These are phyloP conservation scores for Drosophila ambigua DNA, from an alignment of 1,140 invertebrate species.

Conservation along the genomic window DNA sequence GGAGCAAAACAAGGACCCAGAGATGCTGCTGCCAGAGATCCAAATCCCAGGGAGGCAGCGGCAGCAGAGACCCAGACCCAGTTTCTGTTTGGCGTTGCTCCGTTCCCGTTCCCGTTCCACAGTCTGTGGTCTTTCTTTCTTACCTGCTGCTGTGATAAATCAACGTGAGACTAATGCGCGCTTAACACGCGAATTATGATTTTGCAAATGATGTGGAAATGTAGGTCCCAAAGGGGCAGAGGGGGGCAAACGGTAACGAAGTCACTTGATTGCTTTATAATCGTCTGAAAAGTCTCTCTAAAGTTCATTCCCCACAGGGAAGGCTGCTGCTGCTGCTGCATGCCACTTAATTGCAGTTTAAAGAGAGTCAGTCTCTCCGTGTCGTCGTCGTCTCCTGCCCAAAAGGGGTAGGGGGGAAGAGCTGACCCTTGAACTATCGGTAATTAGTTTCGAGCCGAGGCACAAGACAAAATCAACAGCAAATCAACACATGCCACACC, in stretches of 20 bases:
- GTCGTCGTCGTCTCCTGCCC: no score
- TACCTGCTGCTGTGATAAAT: conserved; percentile 74
- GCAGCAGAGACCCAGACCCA: conserved; percentile 61
- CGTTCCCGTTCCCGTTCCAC: conserved; percentile 21
- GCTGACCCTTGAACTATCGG: conserved; percentile 70
- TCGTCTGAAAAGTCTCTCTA: conserved; percentile 42
- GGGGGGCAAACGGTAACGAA: background rate
- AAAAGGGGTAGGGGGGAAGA: conserved; percentile 15
- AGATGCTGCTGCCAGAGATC: conserved; percentile 13
- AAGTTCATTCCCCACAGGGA: conserved; percentile 13
- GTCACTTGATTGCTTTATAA: conserved; percentile 79
- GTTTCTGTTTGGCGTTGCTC: conserved; percentile 34
- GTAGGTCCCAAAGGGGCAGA: conserved; percentile 21
- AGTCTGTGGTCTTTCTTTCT: background rate
- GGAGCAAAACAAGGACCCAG: conserved; percentile 55
- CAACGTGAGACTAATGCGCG: conserved; percentile 82
- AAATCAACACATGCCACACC: conserved; percentile 64
- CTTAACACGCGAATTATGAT: conserved; percentile 83
- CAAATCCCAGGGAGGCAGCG: background rate
- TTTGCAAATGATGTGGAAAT: conserved; percentile 76
- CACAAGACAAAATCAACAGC: conserved; percentile 68
- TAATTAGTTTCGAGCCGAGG: conserved; percentile 67
- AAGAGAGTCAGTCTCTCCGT: conserved; percentile 52
- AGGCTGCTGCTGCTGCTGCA: background rate
- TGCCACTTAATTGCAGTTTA: conserved; percentile 76